These are phyloP conservation scores for Spinus pinus DNA, from an alignment of 2,797 vertebrate genomes.

Conservation along the genomic window DNA sequence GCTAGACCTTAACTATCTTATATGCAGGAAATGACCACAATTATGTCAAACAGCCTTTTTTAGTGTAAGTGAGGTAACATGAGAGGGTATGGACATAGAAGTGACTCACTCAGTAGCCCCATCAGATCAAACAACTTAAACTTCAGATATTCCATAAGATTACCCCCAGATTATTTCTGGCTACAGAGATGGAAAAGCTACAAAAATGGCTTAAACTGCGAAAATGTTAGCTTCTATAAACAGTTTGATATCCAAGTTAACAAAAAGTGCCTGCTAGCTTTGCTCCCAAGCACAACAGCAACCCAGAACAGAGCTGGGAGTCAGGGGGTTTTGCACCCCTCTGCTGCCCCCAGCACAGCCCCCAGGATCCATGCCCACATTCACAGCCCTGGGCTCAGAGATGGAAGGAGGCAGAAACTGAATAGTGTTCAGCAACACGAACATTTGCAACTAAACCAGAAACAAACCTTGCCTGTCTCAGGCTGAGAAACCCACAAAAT, in stretches of 20 bases:
- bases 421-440: neutral
- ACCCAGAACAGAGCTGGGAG: neutral
- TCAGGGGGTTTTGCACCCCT: neutral
- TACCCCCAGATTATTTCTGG: neutral
- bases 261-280: neutral
- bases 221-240: neutral
- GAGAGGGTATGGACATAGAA: neutral
- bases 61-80: neutral
- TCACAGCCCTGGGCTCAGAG: neutral
- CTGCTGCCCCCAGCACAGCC: neutral
- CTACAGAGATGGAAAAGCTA: neutral
- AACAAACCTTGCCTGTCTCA: neutral
- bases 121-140: constrained; percentile 27
- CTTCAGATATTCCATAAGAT: neutral
- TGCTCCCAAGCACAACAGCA: neutral
- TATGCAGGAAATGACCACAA: neutral
- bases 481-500: neutral
- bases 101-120: neutral
- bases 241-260: neutral
- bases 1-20: neutral
- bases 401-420: neutral
- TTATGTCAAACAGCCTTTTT: neutral
- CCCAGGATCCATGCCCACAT: neutral
- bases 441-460: neutral
- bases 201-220: neutral